A percentile compares a stretch with the other conserved stretches of the same genome.
Evolutionary conservation across 2,113 vertebrate species (phyloP).

Genomic region (Falco punctatus): DNA sequence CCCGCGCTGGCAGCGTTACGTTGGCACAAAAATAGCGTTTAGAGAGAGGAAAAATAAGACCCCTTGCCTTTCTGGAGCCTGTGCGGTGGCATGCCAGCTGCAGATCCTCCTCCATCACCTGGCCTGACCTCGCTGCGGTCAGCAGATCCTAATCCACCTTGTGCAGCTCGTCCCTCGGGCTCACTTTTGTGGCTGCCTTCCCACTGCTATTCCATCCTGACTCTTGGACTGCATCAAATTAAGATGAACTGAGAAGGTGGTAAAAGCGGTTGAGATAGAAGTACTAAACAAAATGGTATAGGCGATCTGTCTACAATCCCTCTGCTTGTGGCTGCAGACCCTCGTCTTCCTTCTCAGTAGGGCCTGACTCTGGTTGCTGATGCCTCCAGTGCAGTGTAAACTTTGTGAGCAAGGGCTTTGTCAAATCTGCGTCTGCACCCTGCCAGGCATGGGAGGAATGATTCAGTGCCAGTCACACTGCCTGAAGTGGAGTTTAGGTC

Average conservation of each 20-base stretch:
- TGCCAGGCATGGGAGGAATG: neutral
- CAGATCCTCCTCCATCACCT: neutral
- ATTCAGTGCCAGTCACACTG: neutral
- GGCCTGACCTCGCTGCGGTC: fast-evolving
- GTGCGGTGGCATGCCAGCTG: neutral
- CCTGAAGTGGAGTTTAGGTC: neutral
- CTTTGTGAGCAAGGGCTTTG: neutral
- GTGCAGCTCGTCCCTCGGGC: neutral
- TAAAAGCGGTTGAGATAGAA: fast-evolving
- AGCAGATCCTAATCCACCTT: neutral
- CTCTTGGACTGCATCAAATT: neutral
- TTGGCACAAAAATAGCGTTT: fast-evolving
- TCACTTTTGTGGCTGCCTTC: neutral
- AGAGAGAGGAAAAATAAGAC: neutral
- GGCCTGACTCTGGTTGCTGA: too few species aligned
- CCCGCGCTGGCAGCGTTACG: fast-evolving
- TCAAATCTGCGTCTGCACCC: neutral
- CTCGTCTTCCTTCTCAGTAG: neutral
- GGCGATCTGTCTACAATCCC: fast-evolving
- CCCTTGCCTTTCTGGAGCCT: neutral
- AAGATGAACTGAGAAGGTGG: neutral
- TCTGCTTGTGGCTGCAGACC: neutral
- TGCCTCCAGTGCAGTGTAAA: neutral
- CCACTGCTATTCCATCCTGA: neutral
- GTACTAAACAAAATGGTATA: fast-evolving